Conservation (phyloP, 64 coral and sea anemone species). For the Actinia equina region DNA sequence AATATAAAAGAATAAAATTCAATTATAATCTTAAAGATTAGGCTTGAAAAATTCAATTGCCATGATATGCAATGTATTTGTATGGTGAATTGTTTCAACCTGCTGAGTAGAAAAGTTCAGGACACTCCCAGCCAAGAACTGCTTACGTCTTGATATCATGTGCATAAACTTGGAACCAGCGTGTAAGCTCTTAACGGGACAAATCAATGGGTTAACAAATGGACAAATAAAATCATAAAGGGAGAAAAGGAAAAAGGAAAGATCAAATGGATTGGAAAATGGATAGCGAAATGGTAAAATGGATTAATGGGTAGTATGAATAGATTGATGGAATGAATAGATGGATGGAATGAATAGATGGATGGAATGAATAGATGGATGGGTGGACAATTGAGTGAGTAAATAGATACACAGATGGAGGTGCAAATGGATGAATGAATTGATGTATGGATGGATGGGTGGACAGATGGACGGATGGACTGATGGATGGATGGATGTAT, state of each 20-base stretch:
- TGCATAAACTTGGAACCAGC: constrained; percentile 85
- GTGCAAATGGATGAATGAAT: neutral
- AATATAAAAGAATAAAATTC: neutral
- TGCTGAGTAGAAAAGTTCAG: constrained; percentile 93
- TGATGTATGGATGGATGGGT: no score
- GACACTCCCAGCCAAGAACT: constrained; percentile 94
- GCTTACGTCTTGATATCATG: constrained; percentile 79
- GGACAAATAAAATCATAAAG: neutral
- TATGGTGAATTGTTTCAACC: constrained; percentile 16
- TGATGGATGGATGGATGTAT: no score
- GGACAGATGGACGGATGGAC: no score
- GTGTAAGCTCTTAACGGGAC: constrained; percentile 64
- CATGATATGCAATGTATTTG: neutral
- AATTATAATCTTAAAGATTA: neutral
- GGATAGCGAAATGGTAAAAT: no score
- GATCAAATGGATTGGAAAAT: no score
- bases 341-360: neutral
- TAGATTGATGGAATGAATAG: neutral
- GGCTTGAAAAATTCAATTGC: neutral
- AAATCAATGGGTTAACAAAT: neutral
- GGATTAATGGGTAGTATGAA: neutral
- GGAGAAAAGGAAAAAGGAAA: neutral
- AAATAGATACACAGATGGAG: neutral
- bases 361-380: neutral
- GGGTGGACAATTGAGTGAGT: neutral